These are phyloP conservation scores for Acanthurus lineatus DNA, from an alignment of 2,797 vertebrate genomes.

Conservation along the genomic window DNA sequence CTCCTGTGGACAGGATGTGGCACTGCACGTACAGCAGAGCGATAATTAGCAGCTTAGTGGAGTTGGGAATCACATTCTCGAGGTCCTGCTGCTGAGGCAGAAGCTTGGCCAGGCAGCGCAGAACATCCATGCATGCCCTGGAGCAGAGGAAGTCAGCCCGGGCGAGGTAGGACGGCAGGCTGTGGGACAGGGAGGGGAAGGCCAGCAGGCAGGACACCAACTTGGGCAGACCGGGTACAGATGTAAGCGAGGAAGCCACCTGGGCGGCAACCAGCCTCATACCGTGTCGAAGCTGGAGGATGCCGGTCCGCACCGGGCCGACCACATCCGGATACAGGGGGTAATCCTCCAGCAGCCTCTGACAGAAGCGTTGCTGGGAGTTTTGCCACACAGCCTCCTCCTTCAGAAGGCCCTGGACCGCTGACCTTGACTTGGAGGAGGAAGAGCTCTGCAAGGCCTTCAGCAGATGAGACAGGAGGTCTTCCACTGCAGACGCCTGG, in stretches of 20 bases:
- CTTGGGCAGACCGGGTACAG: slow-evolving; percentile 72
- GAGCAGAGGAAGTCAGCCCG: slow-evolving; percentile 93
- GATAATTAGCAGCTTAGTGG: slow-evolving; percentile 88
- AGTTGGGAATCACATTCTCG: slow-evolving; percentile 78
- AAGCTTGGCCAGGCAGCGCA: slow-evolving; percentile 87
- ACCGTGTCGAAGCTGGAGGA: slow-evolving; percentile 93
- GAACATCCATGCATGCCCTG: slow-evolving; percentile 85
- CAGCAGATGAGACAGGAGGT: slow-evolving; percentile 90
- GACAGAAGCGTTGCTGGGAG: slow-evolving; percentile 93
- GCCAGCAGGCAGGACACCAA: slow-evolving; percentile 88
- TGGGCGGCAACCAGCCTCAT: slow-evolving; percentile 93
- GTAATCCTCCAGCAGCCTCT: slow-evolving; percentile 90
- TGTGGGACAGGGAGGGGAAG: slow-evolving; percentile 87
- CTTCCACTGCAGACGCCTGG: slow-evolving; percentile 86
- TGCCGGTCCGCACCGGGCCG: slow-evolving; percentile 88
- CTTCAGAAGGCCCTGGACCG: slow-evolving; percentile 87
- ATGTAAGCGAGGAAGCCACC: slow-evolving; percentile 76
- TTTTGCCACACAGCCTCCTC: slow-evolving; percentile 95
- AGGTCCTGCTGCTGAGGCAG: slow-evolving; percentile 82
- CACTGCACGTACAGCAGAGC: slow-evolving; percentile 91
- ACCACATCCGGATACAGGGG: slow-evolving; percentile 90
- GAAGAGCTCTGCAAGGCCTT: slow-evolving; percentile 79
- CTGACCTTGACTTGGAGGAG: slow-evolving; percentile 82
- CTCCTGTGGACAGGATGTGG: slow-evolving; percentile 88
- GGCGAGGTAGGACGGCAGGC: slow-evolving; percentile 88